Percentiles rank a stretch among this genome's conserved stretches.
These are phyloP conservation scores for Torymus texanus DNA, from an alignment of 2,888 invertebrate genomes.

Conservation along the genomic window DNA sequence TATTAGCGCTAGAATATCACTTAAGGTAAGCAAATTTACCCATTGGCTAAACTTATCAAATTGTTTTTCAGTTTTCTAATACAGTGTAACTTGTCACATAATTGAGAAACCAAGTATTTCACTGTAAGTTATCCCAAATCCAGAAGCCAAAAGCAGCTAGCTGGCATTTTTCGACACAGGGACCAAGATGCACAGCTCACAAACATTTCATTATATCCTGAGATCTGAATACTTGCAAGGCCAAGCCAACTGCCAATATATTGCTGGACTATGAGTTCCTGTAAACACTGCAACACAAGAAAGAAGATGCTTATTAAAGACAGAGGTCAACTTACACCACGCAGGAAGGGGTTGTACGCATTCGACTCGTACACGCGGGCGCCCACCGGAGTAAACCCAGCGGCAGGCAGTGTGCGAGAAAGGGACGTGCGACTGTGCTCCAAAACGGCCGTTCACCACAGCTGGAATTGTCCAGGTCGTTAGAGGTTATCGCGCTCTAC, in stretches of 20 bases:
- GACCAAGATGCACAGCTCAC: constrained; percentile 46
- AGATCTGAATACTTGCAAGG: not conserved
- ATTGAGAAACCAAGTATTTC: not conserved
- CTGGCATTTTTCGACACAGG: constrained; percentile 64
- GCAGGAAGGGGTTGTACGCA: not conserved
- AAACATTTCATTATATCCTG: constrained; percentile 43
- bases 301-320: not conserved
- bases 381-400: constrained; percentile 57
- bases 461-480: too few relatives aligned
- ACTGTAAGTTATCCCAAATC: constrained; percentile 66
- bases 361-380: constrained; percentile 13
- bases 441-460: too few relatives aligned
- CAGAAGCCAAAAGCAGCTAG: constrained; percentile 68
- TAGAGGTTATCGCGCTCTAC: too few relatives aligned
- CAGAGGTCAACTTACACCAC: not conserved
- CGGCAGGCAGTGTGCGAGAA: constrained; percentile 57
- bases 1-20: constrained; percentile 29
- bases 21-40: not conserved
- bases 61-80: not conserved
- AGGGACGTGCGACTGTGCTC: constrained; percentile 66
- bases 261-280: too few relatives aligned
- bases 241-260: not conserved
- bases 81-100: constrained; percentile 12
- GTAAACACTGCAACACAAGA: constrained; percentile 41
- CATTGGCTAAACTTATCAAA: not conserved